Conservation (phyloP, 2,113 vertebrate species). For the Prunella fulvescens region DNA sequence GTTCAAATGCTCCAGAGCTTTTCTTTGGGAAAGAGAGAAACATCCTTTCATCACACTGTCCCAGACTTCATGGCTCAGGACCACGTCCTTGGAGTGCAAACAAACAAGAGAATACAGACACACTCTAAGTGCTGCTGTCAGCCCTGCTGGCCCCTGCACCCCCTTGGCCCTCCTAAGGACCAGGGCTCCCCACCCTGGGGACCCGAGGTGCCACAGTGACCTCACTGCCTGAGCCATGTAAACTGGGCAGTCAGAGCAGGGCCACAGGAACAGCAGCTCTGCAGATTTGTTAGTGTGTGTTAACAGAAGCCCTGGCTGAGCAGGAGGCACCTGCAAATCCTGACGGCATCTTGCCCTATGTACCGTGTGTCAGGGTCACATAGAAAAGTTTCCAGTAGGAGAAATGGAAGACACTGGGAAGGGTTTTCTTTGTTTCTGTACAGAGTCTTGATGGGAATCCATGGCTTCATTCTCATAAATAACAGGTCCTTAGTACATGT, state of each 20-base stretch:
- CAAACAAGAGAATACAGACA: background rate
- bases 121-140: background rate
- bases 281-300: constrained; percentile 30
- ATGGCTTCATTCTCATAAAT: constrained; percentile 69
- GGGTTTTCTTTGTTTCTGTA: constrained; percentile 34
- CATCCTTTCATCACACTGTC: background rate
- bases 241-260: background rate
- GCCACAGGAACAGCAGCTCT: background rate
- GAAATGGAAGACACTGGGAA: constrained; percentile 57
- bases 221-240: background rate
- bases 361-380: background rate
- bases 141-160: background rate
- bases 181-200: background rate
- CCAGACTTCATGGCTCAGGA: background rate
- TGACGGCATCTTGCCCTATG: background rate
- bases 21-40: constrained; percentile 30
- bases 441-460: constrained; percentile 44
- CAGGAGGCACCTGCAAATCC: background rate
- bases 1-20: background rate
- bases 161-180: background rate
- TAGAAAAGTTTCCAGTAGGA: constrained; percentile 54
- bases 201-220: background rate
- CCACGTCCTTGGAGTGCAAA: constrained; percentile 23
- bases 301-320: background rate
- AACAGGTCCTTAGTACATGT: constrained; percentile 89